These are phyloP conservation scores for Muscina levida DNA, from an alignment of 2,888 invertebrate genomes.

Conservation along the genomic window DNA sequence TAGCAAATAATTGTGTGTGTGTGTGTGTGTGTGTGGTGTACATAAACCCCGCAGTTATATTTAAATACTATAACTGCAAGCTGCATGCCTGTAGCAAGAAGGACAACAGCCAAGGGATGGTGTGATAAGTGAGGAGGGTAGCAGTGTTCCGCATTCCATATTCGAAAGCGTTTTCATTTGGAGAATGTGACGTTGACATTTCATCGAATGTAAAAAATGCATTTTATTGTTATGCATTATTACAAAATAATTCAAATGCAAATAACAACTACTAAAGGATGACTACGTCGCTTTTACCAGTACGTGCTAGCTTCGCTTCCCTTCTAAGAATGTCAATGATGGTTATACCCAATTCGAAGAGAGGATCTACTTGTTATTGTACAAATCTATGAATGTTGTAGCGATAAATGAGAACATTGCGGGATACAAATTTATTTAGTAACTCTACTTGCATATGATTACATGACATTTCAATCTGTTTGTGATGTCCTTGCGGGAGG, in stretches of 20 bases:
- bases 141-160: too few species aligned
- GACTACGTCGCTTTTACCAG: not conserved
- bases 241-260: slow-evolving; percentile 40
- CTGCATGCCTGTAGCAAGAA: not conserved
- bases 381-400: too few species aligned
- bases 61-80: slow-evolving; percentile 24
- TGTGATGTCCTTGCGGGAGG: not conserved
- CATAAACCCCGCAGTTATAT: not conserved
- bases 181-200: slow-evolving; percentile 29
- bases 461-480: not conserved
- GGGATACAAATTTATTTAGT: too few species aligned
- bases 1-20: slow-evolving; percentile 24
- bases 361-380: too few species aligned
- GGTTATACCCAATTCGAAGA: not conserved
- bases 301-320: too few species aligned
- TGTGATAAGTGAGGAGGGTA: not conserved
- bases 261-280: slow-evolving; percentile 19
- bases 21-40: too few species aligned
- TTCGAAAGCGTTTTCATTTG: slow-evolving; percentile 1
- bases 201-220: slow-evolving; percentile 23
- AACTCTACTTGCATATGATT: too few species aligned
- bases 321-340: not conserved
- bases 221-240: slow-evolving; percentile 5
- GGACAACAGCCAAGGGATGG: not conserved
- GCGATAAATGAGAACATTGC: too few species aligned